Evolutionary conservation across 2,113 vertebrate genomes (phyloP).

Genomic region (Python bivittatus): DNA sequence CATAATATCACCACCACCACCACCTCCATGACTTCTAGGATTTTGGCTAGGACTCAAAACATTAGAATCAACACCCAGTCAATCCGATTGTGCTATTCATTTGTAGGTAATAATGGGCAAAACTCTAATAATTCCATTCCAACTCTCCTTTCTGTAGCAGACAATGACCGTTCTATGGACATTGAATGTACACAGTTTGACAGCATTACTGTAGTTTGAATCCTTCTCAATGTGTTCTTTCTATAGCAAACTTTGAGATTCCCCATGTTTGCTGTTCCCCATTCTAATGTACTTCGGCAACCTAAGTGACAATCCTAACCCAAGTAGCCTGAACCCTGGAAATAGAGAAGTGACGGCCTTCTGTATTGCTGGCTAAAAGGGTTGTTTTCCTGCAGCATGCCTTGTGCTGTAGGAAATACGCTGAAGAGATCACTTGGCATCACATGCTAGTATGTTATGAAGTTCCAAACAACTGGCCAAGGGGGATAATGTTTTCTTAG

Average conservation of each 20-base stretch:
- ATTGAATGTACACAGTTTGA: not conserved
- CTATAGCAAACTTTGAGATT: not conserved
- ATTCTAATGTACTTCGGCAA: not conserved
- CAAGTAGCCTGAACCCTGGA: not conserved
- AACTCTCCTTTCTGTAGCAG: not conserved
- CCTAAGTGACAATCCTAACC: not conserved
- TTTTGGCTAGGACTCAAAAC: not conserved
- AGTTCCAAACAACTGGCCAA: conserved; percentile 20
- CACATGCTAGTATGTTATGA: conserved; percentile 21
- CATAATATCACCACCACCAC: too few species aligned
- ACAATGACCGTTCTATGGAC: not conserved
- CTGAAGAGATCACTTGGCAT: conserved; percentile 5
- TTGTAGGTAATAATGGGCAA: not conserved
- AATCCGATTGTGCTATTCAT: not conserved
- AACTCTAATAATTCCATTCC: not conserved
- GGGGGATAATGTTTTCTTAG: conserved; percentile 21
- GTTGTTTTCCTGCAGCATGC: not conserved
- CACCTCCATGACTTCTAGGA: not conserved
- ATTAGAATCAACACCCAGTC: not conserved
- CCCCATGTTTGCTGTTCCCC: not conserved
- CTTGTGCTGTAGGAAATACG: not conserved
- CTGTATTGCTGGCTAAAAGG: not conserved
- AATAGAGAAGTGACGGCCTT: not conserved
- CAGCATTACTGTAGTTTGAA: not conserved
- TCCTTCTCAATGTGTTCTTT: not conserved